phyloP scores from a whole-genome alignment of 2,888 invertebrate genomes.

The Ormyrus thymus region DNA sequence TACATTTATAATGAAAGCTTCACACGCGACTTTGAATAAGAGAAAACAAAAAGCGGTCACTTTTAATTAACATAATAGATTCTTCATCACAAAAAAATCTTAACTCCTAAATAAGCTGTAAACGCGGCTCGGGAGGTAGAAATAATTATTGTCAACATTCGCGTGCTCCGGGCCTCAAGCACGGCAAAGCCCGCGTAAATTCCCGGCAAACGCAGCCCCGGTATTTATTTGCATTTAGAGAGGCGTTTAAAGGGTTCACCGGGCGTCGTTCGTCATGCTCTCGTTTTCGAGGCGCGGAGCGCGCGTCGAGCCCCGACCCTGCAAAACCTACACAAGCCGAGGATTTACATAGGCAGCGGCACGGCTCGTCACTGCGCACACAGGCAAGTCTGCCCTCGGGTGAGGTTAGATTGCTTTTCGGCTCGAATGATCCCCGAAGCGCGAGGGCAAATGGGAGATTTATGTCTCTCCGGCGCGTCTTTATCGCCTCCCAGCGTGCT shows the following conservation, averaged over 20 bases:
- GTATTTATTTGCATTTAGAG: slow-evolving; percentile 49
- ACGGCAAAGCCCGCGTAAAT: no score
- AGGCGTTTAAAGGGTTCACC: slow-evolving; percentile 35
- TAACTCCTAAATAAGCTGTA: no score
- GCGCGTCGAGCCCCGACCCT: neutral
- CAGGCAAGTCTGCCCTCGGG: slow-evolving; percentile 46
- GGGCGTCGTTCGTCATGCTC: slow-evolving; percentile 28
- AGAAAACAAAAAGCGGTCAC: no score
- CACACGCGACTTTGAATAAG: neutral
- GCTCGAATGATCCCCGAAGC: no score
- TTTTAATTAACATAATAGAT: no score
- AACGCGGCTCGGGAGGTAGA: no score
- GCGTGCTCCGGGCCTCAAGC: no score
- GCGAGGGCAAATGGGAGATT: slow-evolving; percentile 53
- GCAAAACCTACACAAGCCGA: neutral
- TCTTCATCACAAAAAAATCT: no score
- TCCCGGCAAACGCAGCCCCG: neutral
- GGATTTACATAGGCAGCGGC: no score
- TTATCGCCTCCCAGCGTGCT: slow-evolving; percentile 28
- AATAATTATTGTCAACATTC: no score
- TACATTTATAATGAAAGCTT: neutral
- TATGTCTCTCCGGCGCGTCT: slow-evolving; percentile 41
- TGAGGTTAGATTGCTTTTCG: slow-evolving; percentile 58
- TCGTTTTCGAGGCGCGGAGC: slow-evolving; percentile 7
- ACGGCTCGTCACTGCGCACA: no score